Evolutionary conservation across 2,797 vertebrate species (phyloP).

Genomic region (Chaunax sp.): DNA sequence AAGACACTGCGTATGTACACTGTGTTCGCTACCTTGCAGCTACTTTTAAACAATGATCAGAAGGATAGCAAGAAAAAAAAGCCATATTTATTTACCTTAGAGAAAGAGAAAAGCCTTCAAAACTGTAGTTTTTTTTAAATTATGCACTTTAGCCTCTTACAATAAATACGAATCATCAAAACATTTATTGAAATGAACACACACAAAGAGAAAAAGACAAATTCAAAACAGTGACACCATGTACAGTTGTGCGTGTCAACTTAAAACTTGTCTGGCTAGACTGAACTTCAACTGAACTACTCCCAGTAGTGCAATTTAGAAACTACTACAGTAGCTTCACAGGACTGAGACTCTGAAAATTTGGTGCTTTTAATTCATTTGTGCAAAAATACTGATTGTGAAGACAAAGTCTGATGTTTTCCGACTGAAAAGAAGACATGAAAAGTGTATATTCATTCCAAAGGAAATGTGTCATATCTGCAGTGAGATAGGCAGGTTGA

Average conservation of each 20-base stretch:
- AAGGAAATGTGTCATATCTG: conserved; percentile 38
- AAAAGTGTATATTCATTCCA: conserved; percentile 37
- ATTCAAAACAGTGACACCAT: conserved; percentile 74
- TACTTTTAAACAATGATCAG: conserved; percentile 70
- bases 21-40: conserved; percentile 79
- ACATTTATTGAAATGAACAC: conserved; percentile 77
- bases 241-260: conserved; percentile 78
- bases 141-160: conserved; percentile 77
- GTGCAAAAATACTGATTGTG: conserved; percentile 77
- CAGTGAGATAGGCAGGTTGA: conserved; percentile 31
- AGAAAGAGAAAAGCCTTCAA: conserved; percentile 79
- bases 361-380: conserved; percentile 72
- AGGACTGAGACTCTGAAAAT: conserved; percentile 66
- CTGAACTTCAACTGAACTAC: conserved; percentile 67
- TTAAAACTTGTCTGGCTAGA: conserved; percentile 67
- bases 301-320: conserved; percentile 81
- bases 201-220: conserved; percentile 66
- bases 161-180: conserved; percentile 84
- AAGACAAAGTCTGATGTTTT: conserved; percentile 46
- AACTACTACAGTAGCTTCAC: conserved; percentile 69
- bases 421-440: conserved; percentile 34
- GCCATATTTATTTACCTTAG: conserved; percentile 64
- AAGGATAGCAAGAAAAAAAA: conserved; percentile 61
- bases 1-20: conserved; percentile 79
- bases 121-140: conserved; percentile 78